Conservation (phyloP, 2,113 vertebrate species). For the Lepus americanus region DNA sequence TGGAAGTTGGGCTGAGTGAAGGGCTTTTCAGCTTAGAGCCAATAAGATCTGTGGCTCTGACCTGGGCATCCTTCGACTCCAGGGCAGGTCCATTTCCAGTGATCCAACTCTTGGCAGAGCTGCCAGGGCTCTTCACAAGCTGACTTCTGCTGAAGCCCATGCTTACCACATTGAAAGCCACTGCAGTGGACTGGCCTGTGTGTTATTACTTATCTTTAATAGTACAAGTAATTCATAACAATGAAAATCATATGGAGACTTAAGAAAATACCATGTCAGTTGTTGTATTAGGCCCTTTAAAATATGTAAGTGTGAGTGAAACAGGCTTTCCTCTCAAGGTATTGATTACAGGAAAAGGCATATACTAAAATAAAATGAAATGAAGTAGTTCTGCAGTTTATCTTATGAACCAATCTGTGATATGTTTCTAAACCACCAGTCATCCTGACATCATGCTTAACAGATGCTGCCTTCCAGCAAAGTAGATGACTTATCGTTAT, state of each 20-base stretch:
- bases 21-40: no score
- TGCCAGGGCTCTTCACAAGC: no score
- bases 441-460: not conserved
- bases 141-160: no score
- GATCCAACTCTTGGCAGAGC: no score
- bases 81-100: no score
- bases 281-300: not conserved
- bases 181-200: no score
- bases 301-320: not conserved
- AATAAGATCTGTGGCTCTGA: no score
- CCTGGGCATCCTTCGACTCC: no score
- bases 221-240: not conserved
- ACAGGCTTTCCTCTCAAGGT: not conserved
- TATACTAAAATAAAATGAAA: not conserved
- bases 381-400: not conserved
- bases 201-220: not conserved
- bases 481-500: not conserved
- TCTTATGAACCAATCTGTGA: not conserved
- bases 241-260: constrained; percentile 21
- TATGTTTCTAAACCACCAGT: not conserved
- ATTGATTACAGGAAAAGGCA: not conserved
- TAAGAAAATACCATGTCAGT: not conserved
- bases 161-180: no score
- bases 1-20: no score
- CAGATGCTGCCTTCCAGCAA: not conserved